Evolutionary conservation across 2,113 vertebrate species (phyloP), one percentile per base, ranked within the genome.

Genomic region (Phaetusa simplex): DNA sequence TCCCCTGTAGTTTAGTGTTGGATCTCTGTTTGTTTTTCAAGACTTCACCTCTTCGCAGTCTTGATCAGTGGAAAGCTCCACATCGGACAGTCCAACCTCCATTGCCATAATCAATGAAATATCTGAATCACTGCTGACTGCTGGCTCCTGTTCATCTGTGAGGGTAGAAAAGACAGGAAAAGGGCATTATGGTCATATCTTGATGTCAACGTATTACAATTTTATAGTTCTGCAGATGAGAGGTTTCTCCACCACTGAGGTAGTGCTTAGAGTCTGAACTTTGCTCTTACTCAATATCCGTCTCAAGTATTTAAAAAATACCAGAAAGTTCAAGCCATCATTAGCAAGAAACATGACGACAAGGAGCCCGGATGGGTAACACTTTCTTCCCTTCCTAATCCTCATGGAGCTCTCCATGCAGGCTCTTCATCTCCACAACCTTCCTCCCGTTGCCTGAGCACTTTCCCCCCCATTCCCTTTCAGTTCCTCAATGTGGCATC

Each of bases 61-160:
- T 86, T 98, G 99, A 83, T 99, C 99, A 14, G 98, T 98, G 93
- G 99, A 99, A 93, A 99, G 98, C 81, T 99, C 99, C 64, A 99
- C 96, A 6, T 99, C 99, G 1, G 99, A 99, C 67, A 99, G 98
- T 96, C 98, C 98, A 36, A 99, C 98, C 72, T 99, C 99, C 97
- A 99, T 97, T 2, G 99, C 98, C 98, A 98, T 98, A 79, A 99
- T 99, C 86, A 99, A 86, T 1, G 99, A 99, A 49, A 99, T 98
- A 97, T 99, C 99, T 4, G 99, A 99, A 89, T 99, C 99, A 17
- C 99, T 99, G 98, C 99, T 99, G 83, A 99, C 96, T 5, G 98
- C 98, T 71, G 98, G 98, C 95, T 99, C 99, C 93, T 98, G 99
- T 79, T 99, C 99, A 98, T 98, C 99, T 99, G 98, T n/a, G 66